Conservation (phyloP, 2,797 vertebrate species). For the Nyctalus aviator region DNA sequence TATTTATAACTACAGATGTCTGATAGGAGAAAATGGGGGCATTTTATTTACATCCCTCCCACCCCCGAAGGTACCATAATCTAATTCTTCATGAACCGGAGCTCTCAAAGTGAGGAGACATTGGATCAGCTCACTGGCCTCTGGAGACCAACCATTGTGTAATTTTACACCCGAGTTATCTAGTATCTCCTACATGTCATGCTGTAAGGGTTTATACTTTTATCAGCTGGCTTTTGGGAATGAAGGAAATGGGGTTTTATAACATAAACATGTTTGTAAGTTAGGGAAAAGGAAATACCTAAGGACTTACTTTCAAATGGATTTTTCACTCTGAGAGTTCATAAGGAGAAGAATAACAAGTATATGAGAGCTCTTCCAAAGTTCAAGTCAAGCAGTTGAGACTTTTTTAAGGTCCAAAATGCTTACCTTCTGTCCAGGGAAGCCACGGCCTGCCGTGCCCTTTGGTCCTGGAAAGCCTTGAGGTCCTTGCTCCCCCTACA, state of each 20-base stretch:
- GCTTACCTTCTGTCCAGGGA: slow-evolving; percentile 92
- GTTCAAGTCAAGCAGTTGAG: background rate
- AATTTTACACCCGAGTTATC: background rate
- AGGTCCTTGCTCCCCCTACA: slow-evolving; percentile 92
- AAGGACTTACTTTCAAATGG: background rate
- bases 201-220: background rate
- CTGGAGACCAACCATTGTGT: background rate
- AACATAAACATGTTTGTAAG: background rate
- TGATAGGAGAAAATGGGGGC: background rate
- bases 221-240: slow-evolving; percentile 10
- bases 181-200: background rate
- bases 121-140: background rate
- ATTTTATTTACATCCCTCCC: background rate
- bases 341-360: background rate
- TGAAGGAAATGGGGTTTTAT: background rate
- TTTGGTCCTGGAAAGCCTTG: slow-evolving; percentile 90
- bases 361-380: background rate
- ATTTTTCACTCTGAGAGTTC: background rate
- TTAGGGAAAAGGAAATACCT: background rate
- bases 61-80: background rate
- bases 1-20: background rate
- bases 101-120: background rate
- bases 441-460: slow-evolving; percentile 89
- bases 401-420: background rate
- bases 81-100: background rate